Percentiles rank a stretch among this genome's conserved stretches.
Conservation (phyloP, 2,797 vertebrate species). For the Mormyrops boulengeri region DNA sequence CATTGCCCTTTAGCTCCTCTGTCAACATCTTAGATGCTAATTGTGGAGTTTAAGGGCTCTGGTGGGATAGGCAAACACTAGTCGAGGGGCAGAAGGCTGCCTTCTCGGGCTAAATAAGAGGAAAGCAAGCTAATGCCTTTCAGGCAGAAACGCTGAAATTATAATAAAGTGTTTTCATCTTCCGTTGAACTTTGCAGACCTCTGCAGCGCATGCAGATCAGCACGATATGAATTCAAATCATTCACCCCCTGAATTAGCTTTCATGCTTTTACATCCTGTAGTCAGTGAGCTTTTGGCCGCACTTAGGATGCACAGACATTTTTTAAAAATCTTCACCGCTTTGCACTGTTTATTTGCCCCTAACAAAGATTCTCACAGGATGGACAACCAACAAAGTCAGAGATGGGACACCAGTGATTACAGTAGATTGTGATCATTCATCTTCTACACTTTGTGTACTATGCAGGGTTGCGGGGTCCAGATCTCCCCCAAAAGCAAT, state of each 20-base stretch:
- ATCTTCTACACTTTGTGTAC: background rate
- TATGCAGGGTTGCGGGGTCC: background rate
- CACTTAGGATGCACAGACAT: background rate
- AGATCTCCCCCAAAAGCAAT: background rate
- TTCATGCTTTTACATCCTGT: background rate
- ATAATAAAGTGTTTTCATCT: slow-evolving; percentile 41
- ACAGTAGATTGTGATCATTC: background rate
- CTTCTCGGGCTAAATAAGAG: background rate
- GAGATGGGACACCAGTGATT: background rate
- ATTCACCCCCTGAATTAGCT: slow-evolving; percentile 29
- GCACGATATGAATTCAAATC: slow-evolving; percentile 49
- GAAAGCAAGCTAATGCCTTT: slow-evolving; percentile 8
- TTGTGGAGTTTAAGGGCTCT: slow-evolving; percentile 41
- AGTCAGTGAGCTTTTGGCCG: background rate
- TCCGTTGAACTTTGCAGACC: slow-evolving; percentile 47
- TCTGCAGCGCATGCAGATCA: slow-evolving; percentile 57
- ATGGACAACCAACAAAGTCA: background rate
- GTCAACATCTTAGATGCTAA: slow-evolving; percentile 41
- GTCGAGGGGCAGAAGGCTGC: background rate
- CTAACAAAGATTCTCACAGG: background rate
- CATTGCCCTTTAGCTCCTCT: slow-evolving; percentile 28
- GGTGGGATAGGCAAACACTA: background rate
- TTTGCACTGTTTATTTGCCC: background rate
- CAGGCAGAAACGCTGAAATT: slow-evolving; percentile 3
- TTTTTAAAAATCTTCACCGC: background rate